Conservation (phyloP, 1,140 invertebrate genomes). For the Ceratoteleas bidentatus region DNA sequence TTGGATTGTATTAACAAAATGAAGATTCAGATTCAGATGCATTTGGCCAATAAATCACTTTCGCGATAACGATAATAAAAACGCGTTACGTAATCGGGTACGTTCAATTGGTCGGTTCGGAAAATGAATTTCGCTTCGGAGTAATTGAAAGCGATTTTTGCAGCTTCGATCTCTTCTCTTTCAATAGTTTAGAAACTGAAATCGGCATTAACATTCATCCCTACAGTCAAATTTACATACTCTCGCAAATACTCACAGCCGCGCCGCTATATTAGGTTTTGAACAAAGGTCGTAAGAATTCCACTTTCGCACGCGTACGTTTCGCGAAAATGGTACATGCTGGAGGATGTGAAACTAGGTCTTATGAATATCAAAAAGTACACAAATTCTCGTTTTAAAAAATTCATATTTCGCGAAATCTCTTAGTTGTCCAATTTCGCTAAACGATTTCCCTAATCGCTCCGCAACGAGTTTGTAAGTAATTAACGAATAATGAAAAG, state of each 20-base stretch:
- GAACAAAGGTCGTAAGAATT: constrained; percentile 55
- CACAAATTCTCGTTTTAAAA: constrained; percentile 2
- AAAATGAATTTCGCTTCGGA: too few species aligned
- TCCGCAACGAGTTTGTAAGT: neutral
- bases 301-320: constrained; percentile 46
- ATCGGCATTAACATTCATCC: constrained; percentile 32
- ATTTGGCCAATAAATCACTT: too few species aligned
- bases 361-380: constrained; percentile 44
- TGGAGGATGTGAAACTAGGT: constrained; percentile 21
- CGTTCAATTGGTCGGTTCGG: too few species aligned
- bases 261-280: constrained; percentile 46
- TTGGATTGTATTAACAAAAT: too few species aligned
- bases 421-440: neutral
- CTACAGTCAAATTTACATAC: constrained; percentile 44
- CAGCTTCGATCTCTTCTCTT: constrained; percentile 7
- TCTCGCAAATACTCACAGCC: constrained; percentile 35
- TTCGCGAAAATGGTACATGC: constrained; percentile 28
- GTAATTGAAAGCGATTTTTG: constrained; percentile 1
- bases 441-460: constrained; percentile 3
- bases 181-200: constrained; percentile 5
- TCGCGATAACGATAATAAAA: too few species aligned
- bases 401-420: neutral
- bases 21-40: too few species aligned
- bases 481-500: neutral
- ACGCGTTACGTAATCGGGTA: too few species aligned